Evolutionary conservation across 1,140 invertebrate species (phyloP).

Genomic region (Formica exsecta): DNA sequence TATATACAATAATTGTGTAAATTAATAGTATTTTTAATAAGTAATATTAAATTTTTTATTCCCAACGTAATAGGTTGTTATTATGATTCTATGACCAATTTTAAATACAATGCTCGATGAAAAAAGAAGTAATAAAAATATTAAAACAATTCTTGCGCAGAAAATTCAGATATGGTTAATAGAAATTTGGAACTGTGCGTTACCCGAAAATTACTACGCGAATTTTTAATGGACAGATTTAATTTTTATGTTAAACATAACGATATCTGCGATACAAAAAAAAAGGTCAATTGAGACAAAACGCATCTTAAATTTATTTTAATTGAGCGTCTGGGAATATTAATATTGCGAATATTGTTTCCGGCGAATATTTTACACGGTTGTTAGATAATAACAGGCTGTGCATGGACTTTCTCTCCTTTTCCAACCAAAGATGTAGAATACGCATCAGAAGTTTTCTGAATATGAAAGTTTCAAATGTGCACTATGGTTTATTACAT

Average conservation of each 20-base stretch:
- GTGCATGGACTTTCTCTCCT: background rate
- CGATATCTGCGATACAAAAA: background rate
- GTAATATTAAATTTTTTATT: background rate
- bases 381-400: constrained; percentile 25
- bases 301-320: background rate
- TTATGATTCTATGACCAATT: background rate
- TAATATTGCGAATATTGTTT: constrained; percentile 13
- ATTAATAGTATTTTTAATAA: background rate
- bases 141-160: background rate
- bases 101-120: background rate
- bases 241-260: background rate
- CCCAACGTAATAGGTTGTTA: background rate
- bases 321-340: background rate
- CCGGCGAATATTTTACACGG: constrained; percentile 38
- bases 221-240: background rate
- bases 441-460: constrained; percentile 19
- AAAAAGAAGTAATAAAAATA: background rate
- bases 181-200: background rate
- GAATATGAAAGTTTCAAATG: constrained; percentile 1
- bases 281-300: background rate
- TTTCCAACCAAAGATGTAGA: background rate
- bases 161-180: background rate
- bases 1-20: background rate
- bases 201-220: background rate
- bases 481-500: background rate